Conservation (phyloP, 2,797 vertebrate species). For the Sebastes aleutianus region DNA sequence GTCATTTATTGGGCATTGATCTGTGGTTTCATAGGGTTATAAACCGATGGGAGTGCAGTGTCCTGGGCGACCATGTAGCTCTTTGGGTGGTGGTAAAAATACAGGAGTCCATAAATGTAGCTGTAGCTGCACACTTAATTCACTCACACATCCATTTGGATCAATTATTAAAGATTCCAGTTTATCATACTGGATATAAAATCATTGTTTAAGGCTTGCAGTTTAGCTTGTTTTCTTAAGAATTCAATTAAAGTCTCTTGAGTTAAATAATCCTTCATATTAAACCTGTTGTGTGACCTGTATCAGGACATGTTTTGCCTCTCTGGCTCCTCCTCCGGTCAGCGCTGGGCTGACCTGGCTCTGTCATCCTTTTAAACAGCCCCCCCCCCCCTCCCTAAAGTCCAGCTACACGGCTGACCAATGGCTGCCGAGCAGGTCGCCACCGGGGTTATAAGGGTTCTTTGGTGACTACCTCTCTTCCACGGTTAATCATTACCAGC, state of each 20-base stretch:
- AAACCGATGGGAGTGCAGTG: background rate
- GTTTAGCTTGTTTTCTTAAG: background rate
- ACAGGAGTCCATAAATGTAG: conserved; percentile 17
- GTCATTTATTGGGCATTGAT: conserved; percentile 18
- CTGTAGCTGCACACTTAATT: background rate
- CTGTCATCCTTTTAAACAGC: background rate
- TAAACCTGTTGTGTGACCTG: background rate
- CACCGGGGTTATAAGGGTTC: conserved; percentile 33
- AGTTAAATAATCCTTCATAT: background rate
- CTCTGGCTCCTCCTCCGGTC: background rate
- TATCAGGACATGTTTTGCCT: background rate
- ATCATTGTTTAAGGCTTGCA: background rate
- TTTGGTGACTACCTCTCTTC: conserved; percentile 36
- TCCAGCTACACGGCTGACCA: conserved; percentile 29
- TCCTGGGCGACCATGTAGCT: conserved; percentile 14
- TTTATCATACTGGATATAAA: background rate
- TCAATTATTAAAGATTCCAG: background rate
- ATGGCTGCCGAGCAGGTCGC: conserved; percentile 11
- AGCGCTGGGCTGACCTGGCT: conserved; percentile 9
- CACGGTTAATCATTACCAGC: conserved; percentile 68
- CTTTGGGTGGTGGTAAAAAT: conserved; percentile 12
- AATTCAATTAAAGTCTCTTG: too few species aligned
- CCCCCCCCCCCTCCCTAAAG: background rate
- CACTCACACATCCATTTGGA: background rate
- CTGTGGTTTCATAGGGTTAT: conserved; percentile 6